Conservation (phyloP, 2,888 invertebrate species). For the Drosophila peninsularis region DNA sequence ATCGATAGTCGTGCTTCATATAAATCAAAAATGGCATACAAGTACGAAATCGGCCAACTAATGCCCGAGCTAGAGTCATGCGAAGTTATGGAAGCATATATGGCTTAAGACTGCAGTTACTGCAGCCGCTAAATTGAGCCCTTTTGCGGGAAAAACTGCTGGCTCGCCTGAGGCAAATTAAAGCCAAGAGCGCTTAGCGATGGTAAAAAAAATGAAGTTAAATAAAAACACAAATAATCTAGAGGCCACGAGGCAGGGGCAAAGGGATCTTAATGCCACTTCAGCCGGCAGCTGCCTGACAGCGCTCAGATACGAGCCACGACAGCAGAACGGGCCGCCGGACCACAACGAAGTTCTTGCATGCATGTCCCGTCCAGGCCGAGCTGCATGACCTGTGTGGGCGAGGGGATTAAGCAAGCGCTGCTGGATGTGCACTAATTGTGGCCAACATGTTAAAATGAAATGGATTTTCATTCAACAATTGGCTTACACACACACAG, state of each 20-base stretch:
- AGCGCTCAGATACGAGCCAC: conserved; percentile 68
- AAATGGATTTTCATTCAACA: conserved; percentile 83
- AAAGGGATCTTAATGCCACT: conserved; percentile 78
- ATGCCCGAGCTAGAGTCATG: too few relatives aligned
- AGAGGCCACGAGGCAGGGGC: conserved; percentile 36
- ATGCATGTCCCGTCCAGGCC: not conserved
- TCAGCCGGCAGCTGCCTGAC: conserved; percentile 81
- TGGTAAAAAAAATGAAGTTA: not conserved
- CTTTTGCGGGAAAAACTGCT: conserved; percentile 54
- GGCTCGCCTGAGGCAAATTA: conserved; percentile 39
- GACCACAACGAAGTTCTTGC: not conserved
- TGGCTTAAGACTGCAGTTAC: conserved; percentile 59
- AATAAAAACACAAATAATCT: conserved; percentile 25
- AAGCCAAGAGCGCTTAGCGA: conserved; percentile 28
- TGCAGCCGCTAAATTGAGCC: conserved; percentile 70
- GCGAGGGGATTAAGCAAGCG: conserved; percentile 52
- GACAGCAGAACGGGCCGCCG: conserved; percentile 1
- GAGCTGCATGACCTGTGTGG: conserved; percentile 8
- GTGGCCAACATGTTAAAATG: conserved; percentile 83
- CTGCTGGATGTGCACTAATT: conserved; percentile 78
- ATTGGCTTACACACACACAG: conserved; percentile 64
- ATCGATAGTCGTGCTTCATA: too few relatives aligned
- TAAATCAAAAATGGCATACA: too few relatives aligned
- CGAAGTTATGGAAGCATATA: too few relatives aligned
- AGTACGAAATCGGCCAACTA: too few relatives aligned